phyloP scores from a whole-genome alignment of 1,140 invertebrate species.

The Aphelenchoides fujianensis region DNA sequence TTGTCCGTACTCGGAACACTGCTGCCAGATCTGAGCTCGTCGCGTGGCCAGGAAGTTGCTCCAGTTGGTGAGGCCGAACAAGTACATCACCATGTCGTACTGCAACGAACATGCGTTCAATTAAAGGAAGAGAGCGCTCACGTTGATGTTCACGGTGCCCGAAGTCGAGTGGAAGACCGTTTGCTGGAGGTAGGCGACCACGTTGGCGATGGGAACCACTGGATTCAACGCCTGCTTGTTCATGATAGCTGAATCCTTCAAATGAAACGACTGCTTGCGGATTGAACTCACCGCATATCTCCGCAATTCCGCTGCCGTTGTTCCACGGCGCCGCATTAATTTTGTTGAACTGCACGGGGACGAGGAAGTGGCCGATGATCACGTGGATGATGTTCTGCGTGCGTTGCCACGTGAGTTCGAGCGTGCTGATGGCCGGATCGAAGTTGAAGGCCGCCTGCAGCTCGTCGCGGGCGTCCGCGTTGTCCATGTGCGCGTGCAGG shows the following conservation, averaged over 20 bases:
- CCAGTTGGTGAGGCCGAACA: not conserved
- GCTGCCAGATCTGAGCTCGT: not conserved
- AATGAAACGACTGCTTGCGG: too few relatives aligned
- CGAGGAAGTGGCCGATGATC: constrained; percentile 17
- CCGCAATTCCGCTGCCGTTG: too few relatives aligned
- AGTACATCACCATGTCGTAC: not conserved
- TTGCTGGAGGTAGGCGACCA: not conserved
- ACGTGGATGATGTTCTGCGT: constrained; percentile 4
- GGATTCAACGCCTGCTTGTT: not conserved
- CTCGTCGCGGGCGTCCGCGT: constrained; percentile 6
- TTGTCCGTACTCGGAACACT: not conserved
- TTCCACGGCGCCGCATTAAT: constrained; percentile 23
- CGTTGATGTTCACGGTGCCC: not conserved
- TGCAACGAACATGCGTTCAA: too few relatives aligned
- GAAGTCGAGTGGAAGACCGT: not conserved
- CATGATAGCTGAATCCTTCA: too few relatives aligned
- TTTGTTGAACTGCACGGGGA: constrained; percentile 24
- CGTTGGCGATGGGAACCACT: not conserved
- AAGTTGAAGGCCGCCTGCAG: constrained; percentile 11
- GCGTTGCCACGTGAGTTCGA: constrained; percentile 16
- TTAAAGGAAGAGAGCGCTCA: too few relatives aligned
- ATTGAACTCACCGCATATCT: too few relatives aligned
- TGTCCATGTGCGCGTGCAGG: constrained; percentile 15
- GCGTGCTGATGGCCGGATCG: constrained; percentile 3
- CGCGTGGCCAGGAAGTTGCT: not conserved